Evolutionary conservation across 1,140 invertebrate species (phyloP), one percentile per base, ranked within the genome.

Genomic region (Anastrepha ludens): DNA sequence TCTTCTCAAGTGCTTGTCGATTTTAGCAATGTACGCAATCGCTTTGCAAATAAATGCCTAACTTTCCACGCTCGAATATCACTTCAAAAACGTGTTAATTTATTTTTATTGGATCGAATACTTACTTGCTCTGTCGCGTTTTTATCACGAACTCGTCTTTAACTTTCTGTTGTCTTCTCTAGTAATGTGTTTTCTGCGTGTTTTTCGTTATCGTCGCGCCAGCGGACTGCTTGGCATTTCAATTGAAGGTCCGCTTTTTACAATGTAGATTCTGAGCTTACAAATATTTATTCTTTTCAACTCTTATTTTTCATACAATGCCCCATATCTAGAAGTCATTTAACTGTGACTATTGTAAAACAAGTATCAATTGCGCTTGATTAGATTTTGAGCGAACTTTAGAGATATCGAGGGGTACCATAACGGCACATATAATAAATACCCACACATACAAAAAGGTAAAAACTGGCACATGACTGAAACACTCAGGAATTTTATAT

Each of bases 401-500:
- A 50, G n/a, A n/a, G 70, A 78, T 81, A 81, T 20, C 44, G 74
- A 3, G 50, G 20, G 6, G 3, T 81, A 17, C 6, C 47, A 50
- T 11, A 81, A 81, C 47, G 47, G 8, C 29, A 29, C 29, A 29
- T 50, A 55, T 11, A 55, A 29, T 9, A 55, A 78, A 78, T 17
- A 29, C 29, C 29, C 29, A 29, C 29, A 29, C 13, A 15, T 41
- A 47, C 4, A 3, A 9, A 15, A 70, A 39, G 11, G 67, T 0
- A 55, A 81, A 55, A 81, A n/a, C 11, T 50, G 20, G 17, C 47
- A 81, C 17, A 55, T 58, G 50, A 81, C 17, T 55, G 20, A 81
- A 81, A 81, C 11, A 8, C 15, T 13, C 9, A 81, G n/a, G 74
- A 81, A 81, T 81, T 55, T 47, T 39, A 74, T 39, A 74, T 74